Evolutionary conservation across 2,888 invertebrate genomes (phyloP).

Genomic region (Koerneria pararmatus): DNA sequence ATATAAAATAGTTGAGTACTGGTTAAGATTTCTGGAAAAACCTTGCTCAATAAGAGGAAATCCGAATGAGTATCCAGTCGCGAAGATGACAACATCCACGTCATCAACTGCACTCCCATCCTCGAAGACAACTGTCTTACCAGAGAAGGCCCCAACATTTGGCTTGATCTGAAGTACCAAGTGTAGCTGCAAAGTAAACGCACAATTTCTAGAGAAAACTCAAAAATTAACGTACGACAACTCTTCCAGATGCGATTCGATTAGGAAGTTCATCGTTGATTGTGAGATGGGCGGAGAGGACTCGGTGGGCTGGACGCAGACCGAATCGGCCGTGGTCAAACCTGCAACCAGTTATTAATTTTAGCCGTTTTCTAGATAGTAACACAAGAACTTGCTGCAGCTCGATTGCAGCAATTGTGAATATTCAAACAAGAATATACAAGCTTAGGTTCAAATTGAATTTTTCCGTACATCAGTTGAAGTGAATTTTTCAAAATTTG

Average conservation of each 20-base stretch:
- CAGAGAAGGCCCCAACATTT: slow-evolving; percentile 37
- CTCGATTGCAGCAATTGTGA: no score
- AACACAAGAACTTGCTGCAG: no score
- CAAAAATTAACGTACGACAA: slow-evolving; percentile 25
- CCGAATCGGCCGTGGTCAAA: slow-evolving; percentile 61
- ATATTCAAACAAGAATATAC: no score
- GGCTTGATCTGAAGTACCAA: slow-evolving; percentile 33
- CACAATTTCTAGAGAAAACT: background rate
- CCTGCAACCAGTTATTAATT: slow-evolving; percentile 17
- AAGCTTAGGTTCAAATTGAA: no score
- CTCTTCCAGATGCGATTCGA: slow-evolving; percentile 59
- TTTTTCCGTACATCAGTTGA: no score
- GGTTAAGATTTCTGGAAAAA: no score
- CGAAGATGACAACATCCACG: slow-evolving; percentile 42
- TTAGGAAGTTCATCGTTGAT: slow-evolving; percentile 64
- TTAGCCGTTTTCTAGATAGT: no score
- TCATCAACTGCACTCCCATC: slow-evolving; percentile 34
- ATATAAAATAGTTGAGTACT: no score
- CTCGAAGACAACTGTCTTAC: slow-evolving; percentile 33
- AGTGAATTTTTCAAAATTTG: no score
- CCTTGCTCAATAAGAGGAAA: slow-evolving; percentile 32
- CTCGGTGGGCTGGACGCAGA: slow-evolving; percentile 60
- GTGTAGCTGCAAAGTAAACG: background rate
- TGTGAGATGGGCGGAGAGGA: slow-evolving; percentile 38
- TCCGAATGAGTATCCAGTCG: slow-evolving; percentile 41